A percentile compares a stretch with the other conserved stretches of the same genome.
phyloP scores from a whole-genome alignment of 2,113 vertebrate genomes.

The Andinoacara biseriatus region DNA sequence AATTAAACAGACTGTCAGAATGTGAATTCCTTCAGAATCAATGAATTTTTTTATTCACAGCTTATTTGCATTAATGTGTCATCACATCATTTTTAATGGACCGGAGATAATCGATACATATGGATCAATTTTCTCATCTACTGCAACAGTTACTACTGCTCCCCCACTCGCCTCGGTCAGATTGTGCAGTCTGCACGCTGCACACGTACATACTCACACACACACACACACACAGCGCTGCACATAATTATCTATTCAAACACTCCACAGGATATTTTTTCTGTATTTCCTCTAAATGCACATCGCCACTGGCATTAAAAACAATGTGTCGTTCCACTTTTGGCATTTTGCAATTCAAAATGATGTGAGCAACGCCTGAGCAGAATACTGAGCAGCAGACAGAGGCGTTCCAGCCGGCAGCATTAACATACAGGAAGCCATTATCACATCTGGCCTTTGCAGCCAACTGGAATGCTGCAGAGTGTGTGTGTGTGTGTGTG shows the following conservation, averaged over 20 bases:
- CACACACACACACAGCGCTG: background rate
- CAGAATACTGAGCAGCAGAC: constrained; percentile 57
- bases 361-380: constrained; percentile 33
- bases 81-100: constrained; percentile 53
- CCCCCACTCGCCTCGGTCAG: constrained; percentile 27
- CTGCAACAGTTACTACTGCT: constrained; percentile 47
- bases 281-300: constrained; percentile 61
- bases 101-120: constrained; percentile 58
- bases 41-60: constrained; percentile 33
- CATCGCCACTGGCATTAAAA: constrained; percentile 49
- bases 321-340: constrained; percentile 63
- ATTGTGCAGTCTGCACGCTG: constrained; percentile 26
- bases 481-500: constrained; percentile 7
- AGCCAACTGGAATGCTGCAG: constrained; percentile 45
- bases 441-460: constrained; percentile 71
- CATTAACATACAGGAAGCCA: constrained; percentile 68
- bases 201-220: constrained; percentile 27
- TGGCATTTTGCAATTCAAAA: constrained; percentile 72
- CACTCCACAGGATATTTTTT: constrained; percentile 53
- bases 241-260: constrained; percentile 61
- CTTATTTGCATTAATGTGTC: constrained; percentile 44
- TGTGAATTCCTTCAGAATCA: constrained; percentile 25
- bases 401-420: constrained; percentile 30
- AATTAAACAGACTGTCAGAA: constrained; percentile 27
- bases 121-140: constrained; percentile 35